Evolutionary conservation across 2,888 invertebrate species (phyloP), one percentile per base, ranked within the genome.

Genomic region (Stictocephala bisonia): DNA sequence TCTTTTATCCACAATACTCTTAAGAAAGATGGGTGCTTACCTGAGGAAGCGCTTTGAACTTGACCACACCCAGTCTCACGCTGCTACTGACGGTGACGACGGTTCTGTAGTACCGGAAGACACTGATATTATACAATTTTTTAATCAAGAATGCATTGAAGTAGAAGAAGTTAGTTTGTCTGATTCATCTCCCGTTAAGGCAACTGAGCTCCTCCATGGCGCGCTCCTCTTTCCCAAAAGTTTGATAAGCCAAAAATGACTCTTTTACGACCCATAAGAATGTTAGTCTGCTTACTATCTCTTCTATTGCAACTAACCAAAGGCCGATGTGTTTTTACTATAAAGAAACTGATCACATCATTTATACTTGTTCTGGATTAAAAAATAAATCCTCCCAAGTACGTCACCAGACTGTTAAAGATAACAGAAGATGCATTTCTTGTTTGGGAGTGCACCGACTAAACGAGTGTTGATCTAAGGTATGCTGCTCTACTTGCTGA

Each of bases 151-250:
- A 20, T 60, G 60, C 22, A 20, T 40, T 2, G 20, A 35, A 9
- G 22, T 40, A 13, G 60, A 60, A 60, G 35, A 60, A 35, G 35
- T 22, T 13, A 60, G 22, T 31, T 27, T 56, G n/a, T 31, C 27
- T 20, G 18, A 13, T 13, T n/a, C 44, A 44, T 13, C 13, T 4
- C n/a, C 44, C 9, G 13, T 3, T 27, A 24, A 24, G n/a, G n/a
- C n/a, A n/a, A n/a, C n/a, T n/a, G n/a, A n/a, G n/a, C n/a, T n/a
- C n/a, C n/a, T n/a, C n/a, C n/a, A n/a, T n/a, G n/a, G n/a, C n/a
- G n/a, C n/a, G n/a, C n/a, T n/a, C n/a, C n/a, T n/a, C n/a, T n/a
- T n/a, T n/a, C n/a, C n/a, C n/a, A n/a, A n/a, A n/a, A n/a, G n/a
- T n/a, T n/a, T n/a, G n/a, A n/a, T n/a, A n/a, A n/a, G n/a, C n/a